A percentile compares a stretch with the other conserved stretches of the same genome.
Evolutionary conservation across 2,888 invertebrate species (phyloP).

Genomic region (Rhagophthalmus giganteus): DNA sequence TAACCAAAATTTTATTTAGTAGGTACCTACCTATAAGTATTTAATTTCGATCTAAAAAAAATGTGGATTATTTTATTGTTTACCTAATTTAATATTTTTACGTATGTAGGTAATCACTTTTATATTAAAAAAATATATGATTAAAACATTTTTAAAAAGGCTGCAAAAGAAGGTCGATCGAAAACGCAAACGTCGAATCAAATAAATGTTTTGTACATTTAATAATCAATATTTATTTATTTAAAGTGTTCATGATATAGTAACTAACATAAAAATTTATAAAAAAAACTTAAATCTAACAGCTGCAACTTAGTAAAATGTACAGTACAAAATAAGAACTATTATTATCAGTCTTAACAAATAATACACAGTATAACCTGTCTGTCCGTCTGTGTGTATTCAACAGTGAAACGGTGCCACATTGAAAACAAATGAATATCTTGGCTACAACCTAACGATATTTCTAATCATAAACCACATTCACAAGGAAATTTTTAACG

Average conservation of each 20-base stretch:
- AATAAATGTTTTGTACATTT: too few species aligned
- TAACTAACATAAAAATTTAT: slow-evolving; percentile 42
- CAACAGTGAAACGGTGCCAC: slow-evolving; percentile 29
- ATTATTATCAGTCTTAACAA: slow-evolving; percentile 52
- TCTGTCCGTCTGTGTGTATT: slow-evolving; percentile 34
- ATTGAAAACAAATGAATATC: slow-evolving; percentile 28
- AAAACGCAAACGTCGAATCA: too few species aligned
- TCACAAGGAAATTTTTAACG: slow-evolving; percentile 37
- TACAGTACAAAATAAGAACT: slow-evolving; percentile 32
- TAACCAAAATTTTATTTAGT: too few species aligned
- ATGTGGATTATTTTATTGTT: too few species aligned
- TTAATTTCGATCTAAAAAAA: too few species aligned
- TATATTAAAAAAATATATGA: too few species aligned
- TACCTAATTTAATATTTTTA: too few species aligned
- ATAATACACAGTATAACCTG: slow-evolving; percentile 46
- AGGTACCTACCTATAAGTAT: too few species aligned
- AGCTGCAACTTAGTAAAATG: slow-evolving; percentile 32
- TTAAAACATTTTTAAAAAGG: too few species aligned
- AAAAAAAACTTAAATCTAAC: slow-evolving; percentile 38
- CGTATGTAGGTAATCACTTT: too few species aligned
- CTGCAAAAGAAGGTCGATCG: too few species aligned
- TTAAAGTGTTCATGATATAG: slow-evolving; percentile 47
- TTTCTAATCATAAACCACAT: slow-evolving; percentile 35
- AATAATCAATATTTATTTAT: slow-evolving; percentile 50
- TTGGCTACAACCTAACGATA: slow-evolving; percentile 32